Evolutionary conservation across 2,113 vertebrate species (phyloP), one percentile per base, ranked within the genome.

Genomic region (Irena cyanogastra): DNA sequence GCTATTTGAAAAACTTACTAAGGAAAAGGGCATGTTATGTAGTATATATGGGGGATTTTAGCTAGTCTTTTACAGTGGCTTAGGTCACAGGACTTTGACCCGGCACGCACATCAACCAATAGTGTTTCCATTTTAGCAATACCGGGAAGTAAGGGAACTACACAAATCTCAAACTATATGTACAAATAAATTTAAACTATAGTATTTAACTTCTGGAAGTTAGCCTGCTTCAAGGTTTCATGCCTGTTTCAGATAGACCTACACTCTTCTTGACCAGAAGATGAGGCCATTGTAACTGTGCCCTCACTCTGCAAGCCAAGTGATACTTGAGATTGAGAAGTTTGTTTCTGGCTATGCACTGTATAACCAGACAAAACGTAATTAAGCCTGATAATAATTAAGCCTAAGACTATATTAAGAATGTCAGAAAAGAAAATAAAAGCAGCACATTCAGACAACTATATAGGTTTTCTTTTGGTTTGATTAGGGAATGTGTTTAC

Each of bases 211-310:
- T 59, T 59, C 21, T 24, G 39, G 37, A 20, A 52, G 19, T 59
- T 37, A 52, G 19, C 22, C 10, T 50, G 12, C 16, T 50, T 35
- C 6, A 13, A 23, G 11, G 13, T 39, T 69, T 59, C 30, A 6
- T 49, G 18, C 26, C 4, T 0, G 0, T 41, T 61, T 70, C 22
- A 39, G 30, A 15, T 5, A 19, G 11, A 30, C 16, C 12, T 33
- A 13, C 2, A 1, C 7, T 64, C 10, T 53, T 79, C 41, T 56
- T 37, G 13, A 47, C 5, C 13, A 83, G 39, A n/a, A 64, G 14
- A 10, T 33, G 30, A 72, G 39, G 10, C 9, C 35, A 10, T 15
- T 66, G 30, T 68, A 69, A 69, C 13, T 35, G 2, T 52, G 47
- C 20, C 22, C 3, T n/a, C 31, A 39, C 13, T 53, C 76, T 37